These are phyloP conservation scores for Halotydeus destructor DNA, from an alignment of 1,140 invertebrate species.

Conservation along the genomic window DNA sequence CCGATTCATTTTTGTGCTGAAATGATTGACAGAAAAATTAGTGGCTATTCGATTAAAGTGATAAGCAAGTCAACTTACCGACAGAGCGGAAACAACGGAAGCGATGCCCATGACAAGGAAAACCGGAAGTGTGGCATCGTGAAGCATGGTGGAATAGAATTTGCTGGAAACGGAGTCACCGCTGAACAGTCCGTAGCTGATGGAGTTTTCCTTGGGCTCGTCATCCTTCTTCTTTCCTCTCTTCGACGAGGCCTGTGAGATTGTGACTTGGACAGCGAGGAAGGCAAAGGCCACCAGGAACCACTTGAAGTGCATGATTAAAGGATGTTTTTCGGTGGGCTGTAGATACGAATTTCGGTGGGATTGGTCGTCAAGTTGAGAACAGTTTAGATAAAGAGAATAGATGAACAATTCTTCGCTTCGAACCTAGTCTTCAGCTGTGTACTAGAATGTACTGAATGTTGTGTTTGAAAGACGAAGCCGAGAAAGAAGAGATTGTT, in stretches of 20 bases:
- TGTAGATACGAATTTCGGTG: too few relatives aligned
- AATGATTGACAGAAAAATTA: background rate
- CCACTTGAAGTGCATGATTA: constrained; percentile 6
- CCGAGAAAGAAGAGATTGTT: too few relatives aligned
- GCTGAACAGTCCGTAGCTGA: background rate
- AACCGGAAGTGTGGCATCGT: constrained; percentile 2
- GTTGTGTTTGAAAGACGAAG: too few relatives aligned
- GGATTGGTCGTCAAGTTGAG: too few relatives aligned
- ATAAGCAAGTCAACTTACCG: constrained; percentile 1
- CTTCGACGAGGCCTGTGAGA: background rate
- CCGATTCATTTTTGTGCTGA: background rate
- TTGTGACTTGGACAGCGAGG: background rate
- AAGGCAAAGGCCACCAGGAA: background rate
- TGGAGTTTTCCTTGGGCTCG: background rate
- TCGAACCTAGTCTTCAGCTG: too few relatives aligned
- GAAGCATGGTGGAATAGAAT: background rate
- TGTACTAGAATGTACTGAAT: too few relatives aligned
- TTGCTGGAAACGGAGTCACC: background rate
- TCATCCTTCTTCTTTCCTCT: constrained; percentile 5
- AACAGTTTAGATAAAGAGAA: too few relatives aligned
- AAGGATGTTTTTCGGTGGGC: too few relatives aligned
- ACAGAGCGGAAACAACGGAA: background rate
- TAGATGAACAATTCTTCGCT: too few relatives aligned
- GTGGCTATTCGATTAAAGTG: background rate
- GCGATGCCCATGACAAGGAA: constrained; percentile 3